Conservation (phyloP, 2,113 vertebrate species). For the Daphoenositta chrysoptera region DNA sequence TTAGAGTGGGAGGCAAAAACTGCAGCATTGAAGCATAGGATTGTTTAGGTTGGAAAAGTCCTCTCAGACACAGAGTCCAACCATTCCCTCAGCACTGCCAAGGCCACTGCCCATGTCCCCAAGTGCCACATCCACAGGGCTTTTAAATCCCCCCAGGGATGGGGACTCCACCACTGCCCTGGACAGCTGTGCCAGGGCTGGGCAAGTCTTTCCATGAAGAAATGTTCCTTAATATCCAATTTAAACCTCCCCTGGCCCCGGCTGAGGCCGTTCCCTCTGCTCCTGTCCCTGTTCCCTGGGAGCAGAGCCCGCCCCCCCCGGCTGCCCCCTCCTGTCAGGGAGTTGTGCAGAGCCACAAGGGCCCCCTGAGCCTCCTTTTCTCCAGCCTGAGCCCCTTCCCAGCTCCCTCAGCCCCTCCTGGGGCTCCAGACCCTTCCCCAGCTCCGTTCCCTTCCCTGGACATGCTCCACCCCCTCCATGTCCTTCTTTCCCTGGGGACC, state of each 20-base stretch:
- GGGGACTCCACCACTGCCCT: background rate
- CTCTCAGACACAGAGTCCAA: background rate
- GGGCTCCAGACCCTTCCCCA: background rate
- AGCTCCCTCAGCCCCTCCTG: background rate
- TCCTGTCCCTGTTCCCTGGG: background rate
- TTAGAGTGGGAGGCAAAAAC: background rate
- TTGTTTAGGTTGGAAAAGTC: background rate
- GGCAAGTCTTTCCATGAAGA: fast-evolving
- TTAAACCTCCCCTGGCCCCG: fast-evolving
- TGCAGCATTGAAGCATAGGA: background rate
- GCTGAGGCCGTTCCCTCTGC: fast-evolving
- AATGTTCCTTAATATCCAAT: background rate
- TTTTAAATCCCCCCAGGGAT: background rate
- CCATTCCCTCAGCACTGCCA: background rate
- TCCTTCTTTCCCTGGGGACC: background rate
- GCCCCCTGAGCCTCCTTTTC: background rate
- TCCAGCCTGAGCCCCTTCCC: background rate
- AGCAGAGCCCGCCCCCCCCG: fast-evolving
- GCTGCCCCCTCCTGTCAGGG: background rate
- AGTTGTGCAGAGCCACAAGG: background rate
- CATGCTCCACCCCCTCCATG: fast-evolving
- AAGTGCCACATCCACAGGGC: background rate
- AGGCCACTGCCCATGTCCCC: background rate
- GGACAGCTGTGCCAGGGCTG: background rate
- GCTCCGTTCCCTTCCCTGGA: background rate